Evolutionary conservation across 2,113 vertebrate species (phyloP).

Genomic region (Stomatorhinus ivindoensis): DNA sequence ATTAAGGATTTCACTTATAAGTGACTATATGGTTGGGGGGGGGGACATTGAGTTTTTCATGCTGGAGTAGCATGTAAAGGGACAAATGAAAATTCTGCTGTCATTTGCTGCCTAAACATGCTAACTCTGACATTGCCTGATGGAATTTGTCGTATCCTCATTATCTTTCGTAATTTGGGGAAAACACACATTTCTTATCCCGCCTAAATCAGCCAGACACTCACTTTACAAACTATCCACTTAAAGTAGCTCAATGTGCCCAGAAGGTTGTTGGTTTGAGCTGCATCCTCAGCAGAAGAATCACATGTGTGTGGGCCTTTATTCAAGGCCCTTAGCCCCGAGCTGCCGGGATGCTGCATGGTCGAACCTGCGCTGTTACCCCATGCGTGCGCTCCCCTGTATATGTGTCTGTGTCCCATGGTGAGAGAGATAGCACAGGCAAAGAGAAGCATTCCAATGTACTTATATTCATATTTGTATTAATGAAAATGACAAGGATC

Average conservation of each 20-base stretch:
- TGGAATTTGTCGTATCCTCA: neutral
- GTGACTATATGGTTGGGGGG: neutral
- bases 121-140: neutral
- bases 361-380: neutral
- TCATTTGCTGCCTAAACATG: neutral
- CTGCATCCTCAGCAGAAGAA: neutral
- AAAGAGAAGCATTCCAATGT: too few species aligned
- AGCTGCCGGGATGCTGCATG: neutral
- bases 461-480: neutral
- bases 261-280: neutral
- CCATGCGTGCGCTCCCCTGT: neutral
- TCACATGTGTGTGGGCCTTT: too few species aligned
- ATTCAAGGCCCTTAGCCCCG: neutral
- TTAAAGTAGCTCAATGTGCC: neutral
- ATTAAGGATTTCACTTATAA: neutral
- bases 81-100: neutral
- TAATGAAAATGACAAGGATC: neutral
- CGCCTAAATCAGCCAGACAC: too few species aligned
- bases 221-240: neutral
- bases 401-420: neutral
- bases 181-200: neutral
- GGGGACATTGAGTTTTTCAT: neutral
- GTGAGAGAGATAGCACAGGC: too few species aligned
- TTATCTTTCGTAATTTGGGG: neutral
- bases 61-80: neutral